A percentile compares a stretch with the other conserved stretches of the same genome.
Evolutionary conservation across 1,140 invertebrate species (phyloP).

Genomic region (Apis dorsata): DNA sequence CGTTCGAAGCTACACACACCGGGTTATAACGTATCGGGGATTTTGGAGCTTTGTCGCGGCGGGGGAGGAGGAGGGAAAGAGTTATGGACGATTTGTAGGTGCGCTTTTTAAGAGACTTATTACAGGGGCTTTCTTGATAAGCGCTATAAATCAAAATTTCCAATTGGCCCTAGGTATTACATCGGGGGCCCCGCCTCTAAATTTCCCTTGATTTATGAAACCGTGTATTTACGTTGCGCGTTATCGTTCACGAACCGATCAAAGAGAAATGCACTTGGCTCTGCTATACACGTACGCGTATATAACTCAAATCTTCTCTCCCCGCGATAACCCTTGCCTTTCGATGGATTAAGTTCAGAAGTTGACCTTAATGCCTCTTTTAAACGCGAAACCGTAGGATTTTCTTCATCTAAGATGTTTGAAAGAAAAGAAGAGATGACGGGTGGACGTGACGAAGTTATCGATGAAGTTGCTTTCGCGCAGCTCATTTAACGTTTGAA

Average conservation of each 20-base stretch:
- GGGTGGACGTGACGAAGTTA: too few species aligned
- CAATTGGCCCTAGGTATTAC: conserved; percentile 36
- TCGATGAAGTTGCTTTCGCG: too few species aligned
- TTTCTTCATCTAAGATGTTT: too few species aligned
- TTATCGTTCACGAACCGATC: conserved; percentile 28
- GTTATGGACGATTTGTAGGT: conserved; percentile 57
- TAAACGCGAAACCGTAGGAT: too few species aligned
- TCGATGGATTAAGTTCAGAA: not conserved
- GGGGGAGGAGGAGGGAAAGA: conserved; percentile 27
- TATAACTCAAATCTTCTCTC: not conserved
- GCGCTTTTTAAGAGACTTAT: conserved; percentile 51
- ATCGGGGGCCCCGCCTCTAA: not conserved
- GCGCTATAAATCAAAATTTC: conserved; percentile 44
- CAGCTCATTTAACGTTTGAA: too few species aligned
- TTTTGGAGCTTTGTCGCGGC: conserved; percentile 49
- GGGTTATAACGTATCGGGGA: conserved; percentile 59
- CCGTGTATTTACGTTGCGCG: conserved; percentile 9
- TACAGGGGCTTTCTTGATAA: conserved; percentile 46
- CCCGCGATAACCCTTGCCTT: not conserved
- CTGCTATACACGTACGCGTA: too few species aligned
- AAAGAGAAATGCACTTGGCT: not conserved
- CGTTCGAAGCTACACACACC: not conserved
- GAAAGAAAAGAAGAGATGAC: too few species aligned
- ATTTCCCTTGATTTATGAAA: conserved; percentile 43
- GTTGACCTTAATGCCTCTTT: too few species aligned